Conservation (phyloP, 2,888 invertebrate species). For the Diploptera punctata region DNA sequence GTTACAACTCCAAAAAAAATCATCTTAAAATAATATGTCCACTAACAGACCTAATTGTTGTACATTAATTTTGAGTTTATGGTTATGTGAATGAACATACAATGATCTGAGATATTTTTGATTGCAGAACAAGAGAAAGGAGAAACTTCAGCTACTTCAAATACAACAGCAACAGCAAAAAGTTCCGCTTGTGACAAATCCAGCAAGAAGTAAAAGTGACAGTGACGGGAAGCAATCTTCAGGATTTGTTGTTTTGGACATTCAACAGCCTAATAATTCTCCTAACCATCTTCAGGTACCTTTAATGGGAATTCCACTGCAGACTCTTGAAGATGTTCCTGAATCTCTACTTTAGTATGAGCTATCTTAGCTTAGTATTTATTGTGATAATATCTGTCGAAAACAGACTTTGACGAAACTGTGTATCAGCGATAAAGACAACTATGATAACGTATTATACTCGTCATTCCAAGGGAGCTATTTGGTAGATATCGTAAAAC, state of each 20-base stretch:
- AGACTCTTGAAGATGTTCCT: not conserved
- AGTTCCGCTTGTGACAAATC: not conserved
- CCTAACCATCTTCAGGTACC: slow-evolving; percentile 26
- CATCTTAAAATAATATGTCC: too few relatives aligned
- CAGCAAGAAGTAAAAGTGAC: not conserved
- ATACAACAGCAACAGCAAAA: slow-evolving; percentile 26
- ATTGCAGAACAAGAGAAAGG: slow-evolving; percentile 29
- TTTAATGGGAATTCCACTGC: slow-evolving; percentile 4
- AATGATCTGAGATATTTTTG: not conserved
- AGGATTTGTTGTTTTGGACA: not conserved
- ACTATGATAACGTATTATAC: too few relatives aligned
- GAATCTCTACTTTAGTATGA: not conserved
- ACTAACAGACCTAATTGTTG: too few relatives aligned
- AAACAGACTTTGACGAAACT: too few relatives aligned
- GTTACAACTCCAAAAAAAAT: too few relatives aligned
- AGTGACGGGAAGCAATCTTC: not conserved
- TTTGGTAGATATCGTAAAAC: too few relatives aligned
- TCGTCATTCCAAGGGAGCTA: too few relatives aligned
- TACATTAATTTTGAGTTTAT: too few relatives aligned
- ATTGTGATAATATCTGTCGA: too few relatives aligned
- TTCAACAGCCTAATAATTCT: slow-evolving; percentile 14
- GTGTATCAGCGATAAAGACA: too few relatives aligned
- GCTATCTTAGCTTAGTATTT: too few relatives aligned
- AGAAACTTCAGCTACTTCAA: slow-evolving; percentile 24
- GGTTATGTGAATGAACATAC: too few relatives aligned